phyloP scores from a whole-genome alignment of 2,888 invertebrate species.

The Dasypogon diadema region DNA sequence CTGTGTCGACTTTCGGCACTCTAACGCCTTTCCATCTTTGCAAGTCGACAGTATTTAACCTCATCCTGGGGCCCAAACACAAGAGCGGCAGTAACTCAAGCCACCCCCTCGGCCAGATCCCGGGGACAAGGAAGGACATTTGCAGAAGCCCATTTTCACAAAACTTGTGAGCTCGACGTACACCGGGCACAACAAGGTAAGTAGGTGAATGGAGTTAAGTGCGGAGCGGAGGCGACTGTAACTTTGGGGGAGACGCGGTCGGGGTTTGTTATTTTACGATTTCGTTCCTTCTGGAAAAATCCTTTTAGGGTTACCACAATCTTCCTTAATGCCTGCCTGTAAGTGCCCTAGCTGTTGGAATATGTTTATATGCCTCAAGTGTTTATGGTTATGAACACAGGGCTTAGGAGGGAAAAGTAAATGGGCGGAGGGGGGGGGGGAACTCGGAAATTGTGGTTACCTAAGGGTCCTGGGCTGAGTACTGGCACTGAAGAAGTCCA shows the following conservation, averaged over 20 bases:
- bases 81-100: neutral
- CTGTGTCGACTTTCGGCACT: neutral
- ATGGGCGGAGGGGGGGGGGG: neutral
- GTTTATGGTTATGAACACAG: slow-evolving; percentile 46
- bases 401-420: slow-evolving; percentile 7
- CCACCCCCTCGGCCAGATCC: neutral
- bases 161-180: neutral
- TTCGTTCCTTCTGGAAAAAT: slow-evolving; percentile 32
- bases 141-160: neutral
- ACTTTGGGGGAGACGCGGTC: neutral
- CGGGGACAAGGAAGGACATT: slow-evolving; percentile 26
- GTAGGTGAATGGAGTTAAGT: slow-evolving; percentile 41
- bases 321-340: slow-evolving; percentile 37
- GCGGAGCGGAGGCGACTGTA: neutral
- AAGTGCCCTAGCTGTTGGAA: slow-evolving; percentile 40
- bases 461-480: slow-evolving; percentile 4
- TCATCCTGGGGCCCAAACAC: neutral
- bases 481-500: neutral
- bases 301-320: slow-evolving; percentile 47
- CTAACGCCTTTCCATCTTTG: neutral
- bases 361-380: slow-evolving; percentile 47
- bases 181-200: slow-evolving; percentile 29
- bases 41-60: slow-evolving; percentile 29
- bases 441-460: slow-evolving; percentile 34
- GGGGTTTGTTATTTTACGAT: slow-evolving; percentile 25